Conservation (phyloP, 2,113 vertebrate genomes). For the Limanda limanda region DNA sequence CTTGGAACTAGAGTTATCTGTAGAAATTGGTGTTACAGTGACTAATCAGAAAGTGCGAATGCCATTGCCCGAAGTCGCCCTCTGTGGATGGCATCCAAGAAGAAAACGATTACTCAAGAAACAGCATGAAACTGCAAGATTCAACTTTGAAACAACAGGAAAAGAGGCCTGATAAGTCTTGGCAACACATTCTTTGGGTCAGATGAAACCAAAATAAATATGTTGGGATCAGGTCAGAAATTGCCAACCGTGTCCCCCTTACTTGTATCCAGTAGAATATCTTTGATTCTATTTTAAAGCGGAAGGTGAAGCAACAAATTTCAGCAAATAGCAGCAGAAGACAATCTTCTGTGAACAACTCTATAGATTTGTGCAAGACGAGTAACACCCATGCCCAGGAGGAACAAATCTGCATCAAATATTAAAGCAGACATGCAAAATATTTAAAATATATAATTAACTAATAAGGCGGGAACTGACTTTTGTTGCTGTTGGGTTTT, state of each 20-base stretch:
- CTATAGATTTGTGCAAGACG: too few species aligned
- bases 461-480: not conserved
- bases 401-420: too few species aligned
- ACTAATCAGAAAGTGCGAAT: not conserved
- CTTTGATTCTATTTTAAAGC: not conserved
- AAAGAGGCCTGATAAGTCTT: not conserved
- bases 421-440: not conserved
- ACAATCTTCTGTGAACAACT: not conserved
- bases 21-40: not conserved
- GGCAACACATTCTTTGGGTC: not conserved
- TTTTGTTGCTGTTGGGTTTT: not conserved
- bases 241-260: not conserved
- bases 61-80: not conserved
- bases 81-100: not conserved
- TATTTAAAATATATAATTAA: not conserved
- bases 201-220: too few species aligned
- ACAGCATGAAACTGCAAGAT: not conserved
- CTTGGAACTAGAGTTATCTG: not conserved
- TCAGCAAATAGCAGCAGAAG: not conserved
- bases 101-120: not conserved
- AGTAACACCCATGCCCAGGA: too few species aligned
- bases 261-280: not conserved
- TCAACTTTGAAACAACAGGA: not conserved
- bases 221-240: too few species aligned
- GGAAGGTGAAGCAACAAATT: not conserved